These are phyloP conservation scores for Butastur rufipennis DNA, from an alignment of 2,113 vertebrate genomes.

Conservation along the genomic window DNA sequence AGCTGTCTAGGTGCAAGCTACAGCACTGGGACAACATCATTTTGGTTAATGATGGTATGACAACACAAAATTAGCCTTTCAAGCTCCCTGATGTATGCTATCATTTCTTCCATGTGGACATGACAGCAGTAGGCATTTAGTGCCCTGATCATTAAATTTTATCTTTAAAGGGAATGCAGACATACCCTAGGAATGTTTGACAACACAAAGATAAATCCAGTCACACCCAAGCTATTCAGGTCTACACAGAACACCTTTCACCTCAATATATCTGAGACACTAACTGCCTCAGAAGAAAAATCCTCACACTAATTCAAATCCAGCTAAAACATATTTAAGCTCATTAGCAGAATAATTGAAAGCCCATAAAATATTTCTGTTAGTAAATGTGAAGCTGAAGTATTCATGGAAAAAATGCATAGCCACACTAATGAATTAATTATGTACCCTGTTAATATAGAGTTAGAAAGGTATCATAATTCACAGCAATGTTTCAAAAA, in stretches of 20 bases:
- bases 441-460: neutral
- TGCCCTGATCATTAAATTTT: neutral
- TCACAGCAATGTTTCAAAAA: slow-evolving; percentile 13
- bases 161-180: neutral
- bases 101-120: neutral
- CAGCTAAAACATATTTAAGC: neutral
- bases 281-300: neutral
- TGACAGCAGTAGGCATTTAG: neutral
- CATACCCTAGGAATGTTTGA: neutral
- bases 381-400: neutral
- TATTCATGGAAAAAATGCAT: slow-evolving; percentile 40
- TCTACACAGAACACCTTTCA: neutral
- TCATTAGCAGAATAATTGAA: slow-evolving; percentile 23
- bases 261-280: neutral
- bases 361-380: neutral
- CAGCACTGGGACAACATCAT: neutral
- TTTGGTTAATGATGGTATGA: neutral
- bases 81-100: neutral
- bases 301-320: neutral
- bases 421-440: neutral
- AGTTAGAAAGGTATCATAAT: neutral
- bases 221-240: neutral
- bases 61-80: neutral
- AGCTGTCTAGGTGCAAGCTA: neutral
- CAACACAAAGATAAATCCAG: neutral